A percentile compares a stretch with the other conserved stretches of the same genome.
phyloP scores from a whole-genome alignment of 2,888 invertebrate genomes.

The Bunonema sp. region DNA sequence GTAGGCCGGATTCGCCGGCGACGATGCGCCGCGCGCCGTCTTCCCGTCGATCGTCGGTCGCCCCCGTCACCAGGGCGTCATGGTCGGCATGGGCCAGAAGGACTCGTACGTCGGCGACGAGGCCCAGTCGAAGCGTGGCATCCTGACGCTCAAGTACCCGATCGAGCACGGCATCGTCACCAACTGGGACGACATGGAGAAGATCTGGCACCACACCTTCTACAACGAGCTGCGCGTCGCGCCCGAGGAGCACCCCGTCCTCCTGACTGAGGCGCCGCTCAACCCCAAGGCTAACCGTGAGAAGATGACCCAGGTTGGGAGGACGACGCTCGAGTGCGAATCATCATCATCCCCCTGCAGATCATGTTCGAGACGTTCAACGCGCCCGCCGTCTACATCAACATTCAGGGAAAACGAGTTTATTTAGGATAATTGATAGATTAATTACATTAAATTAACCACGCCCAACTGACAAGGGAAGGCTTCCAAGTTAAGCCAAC shows the following conservation, averaged over 20 bases:
- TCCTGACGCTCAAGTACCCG: slow-evolving; percentile 80
- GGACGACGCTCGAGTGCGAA: no score
- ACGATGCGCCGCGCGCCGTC: slow-evolving; percentile 64
- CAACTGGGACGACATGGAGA: slow-evolving; percentile 95
- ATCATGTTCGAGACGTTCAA: slow-evolving; percentile 70
- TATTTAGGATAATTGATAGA: no score
- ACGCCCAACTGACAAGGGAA: no score
- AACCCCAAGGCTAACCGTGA: slow-evolving; percentile 86
- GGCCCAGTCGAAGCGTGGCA: slow-evolving; percentile 59
- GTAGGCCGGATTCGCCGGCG: slow-evolving; percentile 63
- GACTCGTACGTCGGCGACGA: slow-evolving; percentile 46
- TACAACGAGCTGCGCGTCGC: slow-evolving; percentile 89
- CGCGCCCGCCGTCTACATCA: slow-evolving; percentile 55
- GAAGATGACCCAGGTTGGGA: slow-evolving; percentile 61
- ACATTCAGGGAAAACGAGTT: slow-evolving; percentile 9
- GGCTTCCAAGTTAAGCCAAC: no score
- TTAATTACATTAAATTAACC: no score
- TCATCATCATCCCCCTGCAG: no score
- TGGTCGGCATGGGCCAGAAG: slow-evolving; percentile 48
- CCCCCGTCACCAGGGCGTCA: slow-evolving; percentile 51
- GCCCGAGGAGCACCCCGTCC: slow-evolving; percentile 79
- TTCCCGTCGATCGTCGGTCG: slow-evolving; percentile 68
- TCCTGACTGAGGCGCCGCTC: slow-evolving; percentile 76
- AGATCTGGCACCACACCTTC: slow-evolving; percentile 95
- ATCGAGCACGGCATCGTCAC: slow-evolving; percentile 90